phyloP scores from a whole-genome alignment of 2,888 invertebrate genomes.

The Dynastes maya region DNA sequence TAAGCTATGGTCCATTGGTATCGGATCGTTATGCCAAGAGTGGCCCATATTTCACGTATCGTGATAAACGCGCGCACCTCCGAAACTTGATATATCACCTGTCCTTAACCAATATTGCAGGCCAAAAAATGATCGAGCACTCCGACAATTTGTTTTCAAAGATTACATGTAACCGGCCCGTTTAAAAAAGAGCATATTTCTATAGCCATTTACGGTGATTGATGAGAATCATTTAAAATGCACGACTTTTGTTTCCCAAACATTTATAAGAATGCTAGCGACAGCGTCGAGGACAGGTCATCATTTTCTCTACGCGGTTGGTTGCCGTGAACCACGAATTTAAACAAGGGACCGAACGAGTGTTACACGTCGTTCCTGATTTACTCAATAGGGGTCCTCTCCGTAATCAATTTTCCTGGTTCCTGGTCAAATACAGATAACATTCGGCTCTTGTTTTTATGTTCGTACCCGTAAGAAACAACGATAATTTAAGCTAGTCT shows the following conservation, averaged over 20 bases:
- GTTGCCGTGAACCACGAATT: slow-evolving; percentile 55
- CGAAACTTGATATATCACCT: slow-evolving; percentile 61
- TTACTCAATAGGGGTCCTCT: slow-evolving; percentile 59
- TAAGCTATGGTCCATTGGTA: slow-evolving; percentile 42
- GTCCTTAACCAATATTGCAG: slow-evolving; percentile 61
- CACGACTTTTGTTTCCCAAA: slow-evolving; percentile 61
- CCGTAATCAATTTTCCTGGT: slow-evolving; percentile 60
- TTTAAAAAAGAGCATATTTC: slow-evolving; percentile 55
- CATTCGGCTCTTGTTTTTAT: slow-evolving; percentile 50
- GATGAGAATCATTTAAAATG: slow-evolving; percentile 61
- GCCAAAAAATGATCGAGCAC: slow-evolving; percentile 60
- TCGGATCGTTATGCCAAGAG: slow-evolving; percentile 48
- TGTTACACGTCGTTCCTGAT: slow-evolving; percentile 60
- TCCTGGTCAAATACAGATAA: slow-evolving; percentile 63
- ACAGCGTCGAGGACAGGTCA: slow-evolving; percentile 55
- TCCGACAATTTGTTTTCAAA: slow-evolving; percentile 60
- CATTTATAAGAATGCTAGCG: slow-evolving; percentile 52
- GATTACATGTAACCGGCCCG: slow-evolving; percentile 59
- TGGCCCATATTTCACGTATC: slow-evolving; percentile 53
- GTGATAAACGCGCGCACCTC: slow-evolving; percentile 54
- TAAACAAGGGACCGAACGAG: slow-evolving; percentile 61
- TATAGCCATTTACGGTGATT: slow-evolving; percentile 61
- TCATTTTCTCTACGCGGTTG: slow-evolving; percentile 56
- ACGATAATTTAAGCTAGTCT: slow-evolving; percentile 42
- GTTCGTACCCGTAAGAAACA: slow-evolving; percentile 36